phyloP scores from a whole-genome alignment of 2,797 vertebrate genomes.

The Darevskia mixta region DNA sequence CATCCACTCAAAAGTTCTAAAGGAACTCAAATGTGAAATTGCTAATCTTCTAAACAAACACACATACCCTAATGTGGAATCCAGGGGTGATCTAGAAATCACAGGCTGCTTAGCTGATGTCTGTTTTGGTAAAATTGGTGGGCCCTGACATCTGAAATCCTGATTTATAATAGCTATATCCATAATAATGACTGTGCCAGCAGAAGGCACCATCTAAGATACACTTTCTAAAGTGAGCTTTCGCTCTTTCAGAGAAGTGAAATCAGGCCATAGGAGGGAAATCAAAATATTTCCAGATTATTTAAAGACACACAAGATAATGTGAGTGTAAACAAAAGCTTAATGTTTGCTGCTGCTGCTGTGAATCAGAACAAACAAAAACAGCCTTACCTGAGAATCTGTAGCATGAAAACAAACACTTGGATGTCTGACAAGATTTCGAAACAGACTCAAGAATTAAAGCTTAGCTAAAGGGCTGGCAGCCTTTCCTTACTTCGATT shows the following conservation, averaged over 20 bases:
- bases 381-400: slow-evolving; percentile 74
- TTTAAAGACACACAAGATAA: slow-evolving; percentile 56
- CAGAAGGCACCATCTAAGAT: background rate
- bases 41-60: background rate
- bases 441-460: slow-evolving; percentile 30
- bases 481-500: background rate
- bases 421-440: slow-evolving; percentile 67
- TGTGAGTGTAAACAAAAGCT: slow-evolving; percentile 66
- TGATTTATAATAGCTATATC: slow-evolving; percentile 12
- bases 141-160: background rate
- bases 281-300: slow-evolving; percentile 45
- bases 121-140: too few species aligned
- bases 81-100: too few species aligned
- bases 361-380: slow-evolving; percentile 68
- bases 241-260: slow-evolving; percentile 3
- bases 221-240: slow-evolving; percentile 2
- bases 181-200: background rate
- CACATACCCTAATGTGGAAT: too few species aligned
- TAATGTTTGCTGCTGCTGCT: slow-evolving; percentile 67
- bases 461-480: background rate
- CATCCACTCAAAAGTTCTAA: background rate
- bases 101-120: too few species aligned
- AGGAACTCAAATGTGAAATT: background rate
- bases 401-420: slow-evolving; percentile 72
- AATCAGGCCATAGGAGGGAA: slow-evolving; percentile 43